phyloP scores from a whole-genome alignment of 2,888 invertebrate genomes.

The Hyalella azteca region DNA sequence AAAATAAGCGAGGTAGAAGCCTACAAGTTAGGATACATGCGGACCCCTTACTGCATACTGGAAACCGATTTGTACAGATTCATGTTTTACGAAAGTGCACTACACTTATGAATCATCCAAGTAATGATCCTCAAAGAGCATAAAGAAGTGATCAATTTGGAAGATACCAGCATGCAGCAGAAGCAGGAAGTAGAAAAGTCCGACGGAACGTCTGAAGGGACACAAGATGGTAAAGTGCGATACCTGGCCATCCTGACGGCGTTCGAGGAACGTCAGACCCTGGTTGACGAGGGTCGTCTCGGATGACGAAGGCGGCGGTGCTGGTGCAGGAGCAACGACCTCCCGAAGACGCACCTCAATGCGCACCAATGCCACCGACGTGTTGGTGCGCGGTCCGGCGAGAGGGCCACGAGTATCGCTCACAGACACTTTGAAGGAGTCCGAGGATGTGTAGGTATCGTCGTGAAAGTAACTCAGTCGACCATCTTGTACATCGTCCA shows the following conservation, averaged over 20 bases:
- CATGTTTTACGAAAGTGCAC: no score
- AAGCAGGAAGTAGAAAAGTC: constrained; percentile 25
- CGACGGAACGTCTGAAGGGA: constrained; percentile 5
- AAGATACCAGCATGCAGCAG: constrained; percentile 15
- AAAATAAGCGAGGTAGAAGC: no score
- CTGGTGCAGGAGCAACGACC: constrained; percentile 70
- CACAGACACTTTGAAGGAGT: constrained; percentile 82
- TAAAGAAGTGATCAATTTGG: constrained; percentile 15
- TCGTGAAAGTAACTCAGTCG: constrained; percentile 89
- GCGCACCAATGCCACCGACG: background rate
- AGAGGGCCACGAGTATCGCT: constrained; percentile 59
- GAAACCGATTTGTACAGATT: no score
- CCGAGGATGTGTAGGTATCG: constrained; percentile 81
- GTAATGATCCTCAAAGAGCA: constrained; percentile 3
- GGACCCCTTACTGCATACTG: no score
- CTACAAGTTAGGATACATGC: no score
- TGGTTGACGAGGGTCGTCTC: constrained; percentile 63
- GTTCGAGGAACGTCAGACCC: constrained; percentile 73
- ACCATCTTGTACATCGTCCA: constrained; percentile 80
- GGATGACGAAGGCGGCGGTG: constrained; percentile 61
- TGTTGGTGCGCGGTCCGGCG: background rate
- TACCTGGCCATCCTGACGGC: constrained; percentile 70
- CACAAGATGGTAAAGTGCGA: background rate
- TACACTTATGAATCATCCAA: background rate
- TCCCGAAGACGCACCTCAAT: constrained; percentile 41